Base-by-base conservation (phyloP, 2,113 vertebrate species). In the Salminus brasiliensis region DNA sequence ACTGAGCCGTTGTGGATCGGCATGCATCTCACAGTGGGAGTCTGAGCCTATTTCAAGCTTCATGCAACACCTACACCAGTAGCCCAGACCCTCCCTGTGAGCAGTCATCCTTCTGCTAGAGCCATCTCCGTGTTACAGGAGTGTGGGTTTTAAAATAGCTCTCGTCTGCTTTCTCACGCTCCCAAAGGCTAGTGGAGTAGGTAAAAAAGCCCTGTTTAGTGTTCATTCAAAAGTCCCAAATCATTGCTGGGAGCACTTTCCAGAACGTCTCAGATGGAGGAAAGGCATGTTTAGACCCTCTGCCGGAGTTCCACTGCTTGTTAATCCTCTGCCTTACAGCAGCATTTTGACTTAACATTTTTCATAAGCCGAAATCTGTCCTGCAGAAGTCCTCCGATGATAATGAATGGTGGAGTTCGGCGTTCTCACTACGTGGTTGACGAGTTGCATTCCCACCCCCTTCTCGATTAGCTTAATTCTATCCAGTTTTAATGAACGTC, bases 11-110 rank as follows among this genome's bases (percentile, higher is more conserved):
- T 67, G 66, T 41, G 41, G 66, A 47, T 72, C 18, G 1, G 6
- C 65, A 36, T 63, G 52, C 18, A 30, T 73, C 62, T 80, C 53
- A 16, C 60, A 47, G 76, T 80, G 75, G 77, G 72, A 80, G 77
- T 82, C 47, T 1, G 72, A 73, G 67, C 59, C 68, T 82, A 82
- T 85, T 82, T 85, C 72, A 5, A 63, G 76, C 80, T 76, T n/a
- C 11, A 47, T 81, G 47, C 57, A 62, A 69, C 80, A 71, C 81
- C 84, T 73, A 68, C 62, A 69, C 76, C 65, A 36, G n/a, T 53
- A 27, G 41, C 27, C 43, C 23, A 39, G 43, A 41, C 71, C 72
- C 59, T 71, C 45, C 71, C 71, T 59, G 29, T n/a, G 36, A 68
- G 43, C 79, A 36, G 43, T 67, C 30, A 16, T 53, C 57, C 25